Conservation (phyloP, 2,797 vertebrate genomes). For the Peromyscus nudipes region DNA sequence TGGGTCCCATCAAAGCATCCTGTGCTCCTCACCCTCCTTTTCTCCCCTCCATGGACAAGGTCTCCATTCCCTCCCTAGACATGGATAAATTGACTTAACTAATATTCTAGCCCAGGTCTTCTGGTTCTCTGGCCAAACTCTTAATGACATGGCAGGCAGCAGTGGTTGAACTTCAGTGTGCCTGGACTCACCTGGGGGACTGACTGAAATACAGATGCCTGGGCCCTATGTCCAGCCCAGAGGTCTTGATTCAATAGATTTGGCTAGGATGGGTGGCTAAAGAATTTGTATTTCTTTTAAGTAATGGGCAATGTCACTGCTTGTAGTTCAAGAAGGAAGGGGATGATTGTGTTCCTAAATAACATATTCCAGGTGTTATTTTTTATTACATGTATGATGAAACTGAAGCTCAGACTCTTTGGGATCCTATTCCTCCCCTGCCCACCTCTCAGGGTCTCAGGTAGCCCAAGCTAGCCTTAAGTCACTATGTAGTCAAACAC, state of each 20-base stretch:
- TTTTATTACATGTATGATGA: neutral
- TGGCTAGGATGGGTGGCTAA: neutral
- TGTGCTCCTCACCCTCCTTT: too few species aligned
- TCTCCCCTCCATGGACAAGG: neutral
- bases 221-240: neutral
- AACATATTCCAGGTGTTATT: neutral
- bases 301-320: neutral
- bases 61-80: neutral
- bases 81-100: neutral
- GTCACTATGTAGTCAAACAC: neutral
- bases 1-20: neutral
- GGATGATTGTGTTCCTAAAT: too few species aligned
- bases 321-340: neutral
- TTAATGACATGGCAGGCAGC: neutral
- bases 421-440: neutral
- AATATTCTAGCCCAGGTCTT: neutral
- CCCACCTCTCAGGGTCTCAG: neutral
- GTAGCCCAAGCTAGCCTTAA: neutral
- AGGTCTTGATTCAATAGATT: neutral
- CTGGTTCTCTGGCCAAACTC: neutral
- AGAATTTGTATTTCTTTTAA: slow-evolving; percentile 10
- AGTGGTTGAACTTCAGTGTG: neutral
- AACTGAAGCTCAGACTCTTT: neutral
- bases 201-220: neutral
- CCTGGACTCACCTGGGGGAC: neutral